phyloP scores from a whole-genome alignment of 2,888 invertebrate species.

The Drosophila monieri region DNA sequence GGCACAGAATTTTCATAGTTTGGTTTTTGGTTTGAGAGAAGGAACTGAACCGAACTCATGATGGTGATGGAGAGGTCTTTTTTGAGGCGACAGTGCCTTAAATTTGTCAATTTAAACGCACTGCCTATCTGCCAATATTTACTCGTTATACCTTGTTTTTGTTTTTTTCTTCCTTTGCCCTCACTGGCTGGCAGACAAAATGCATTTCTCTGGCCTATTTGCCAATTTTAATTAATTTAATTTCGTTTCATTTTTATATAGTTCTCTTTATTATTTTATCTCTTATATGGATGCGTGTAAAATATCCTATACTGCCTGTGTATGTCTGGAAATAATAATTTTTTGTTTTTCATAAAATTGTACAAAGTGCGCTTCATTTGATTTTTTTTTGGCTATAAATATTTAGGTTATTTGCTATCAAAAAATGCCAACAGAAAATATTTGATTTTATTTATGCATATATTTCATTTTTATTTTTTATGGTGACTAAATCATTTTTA shows the following conservation, averaged over 20 bases:
- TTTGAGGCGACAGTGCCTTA: constrained; percentile 33
- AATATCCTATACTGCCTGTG: constrained; percentile 44
- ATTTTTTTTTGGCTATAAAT: constrained; percentile 33
- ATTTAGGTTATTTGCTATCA: constrained; percentile 48
- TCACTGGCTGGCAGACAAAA: constrained; percentile 27
- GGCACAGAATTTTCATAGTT: constrained; percentile 68
- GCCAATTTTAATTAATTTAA: constrained; percentile 35
- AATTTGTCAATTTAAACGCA: constrained; percentile 41
- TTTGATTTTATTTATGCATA: constrained; percentile 28
- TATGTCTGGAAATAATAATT: constrained; percentile 52
- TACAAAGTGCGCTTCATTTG: constrained; percentile 71
- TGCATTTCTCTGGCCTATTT: constrained; percentile 36
- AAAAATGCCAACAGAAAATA: constrained; percentile 45
- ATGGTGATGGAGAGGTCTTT: constrained; percentile 26
- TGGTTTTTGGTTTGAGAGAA: constrained; percentile 45
- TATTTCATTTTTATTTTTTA: constrained; percentile 14
- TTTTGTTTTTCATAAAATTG: constrained; percentile 59
- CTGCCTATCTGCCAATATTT: constrained; percentile 16
- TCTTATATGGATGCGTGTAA: constrained; percentile 25
- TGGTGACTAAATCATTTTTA: constrained; percentile 41
- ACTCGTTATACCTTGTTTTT: neutral
- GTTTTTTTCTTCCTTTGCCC: constrained; percentile 7
- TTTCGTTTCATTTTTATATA: constrained; percentile 16
- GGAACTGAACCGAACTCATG: constrained; percentile 69
- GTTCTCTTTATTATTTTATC: constrained; percentile 26